Evolutionary conservation across 2,888 invertebrate genomes (phyloP), one percentile per base, ranked within the genome.

Genomic region (Polietes domitor): DNA sequence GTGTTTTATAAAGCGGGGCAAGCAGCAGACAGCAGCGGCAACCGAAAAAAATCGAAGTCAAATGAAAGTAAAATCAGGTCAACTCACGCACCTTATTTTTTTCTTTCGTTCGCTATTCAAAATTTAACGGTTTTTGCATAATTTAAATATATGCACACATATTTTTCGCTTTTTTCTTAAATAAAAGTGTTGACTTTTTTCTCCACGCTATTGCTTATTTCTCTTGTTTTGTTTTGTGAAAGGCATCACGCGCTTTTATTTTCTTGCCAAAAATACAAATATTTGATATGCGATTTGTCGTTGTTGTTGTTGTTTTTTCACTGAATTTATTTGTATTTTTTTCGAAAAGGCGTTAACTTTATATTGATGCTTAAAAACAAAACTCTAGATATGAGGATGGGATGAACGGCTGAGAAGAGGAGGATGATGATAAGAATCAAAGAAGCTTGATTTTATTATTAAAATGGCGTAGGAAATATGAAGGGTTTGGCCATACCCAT

Each of bases 211-310:
- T 77, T 85, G 74, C 10, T 68, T 70, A 75, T 65, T 74, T 55
- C 68, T 81, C 65, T 63, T 76, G 53, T 28, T 65, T 73, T 32
- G n/a, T 85, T 85, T 88, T 88, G 89, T 91, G 90, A 89, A 91
- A 91, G 90, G 88, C 89, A 88, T 91, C 90, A 90, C 89, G 91
- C 88, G 89, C 87, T 88, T 88, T 86, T 85, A 84, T 58, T 37
- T 41, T 63, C 19, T 50, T 74, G 4, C 43, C 4, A 68, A 71
- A 26, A 24, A 71, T 17, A 28, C 21, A 68, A 68, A 82, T 79
- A 76, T 76, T 82, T 70, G 70, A 58, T n/a, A 74, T 80, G 65
- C 41, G 15, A n/a, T 65, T 65, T 68, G 63, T n/a, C 53, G 77
- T 24, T 58, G 73, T 17, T 71, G 26, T 65, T 28, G 73, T 12